Conservation (phyloP, 2,797 vertebrate species). For the Dryobates pubescens region DNA sequence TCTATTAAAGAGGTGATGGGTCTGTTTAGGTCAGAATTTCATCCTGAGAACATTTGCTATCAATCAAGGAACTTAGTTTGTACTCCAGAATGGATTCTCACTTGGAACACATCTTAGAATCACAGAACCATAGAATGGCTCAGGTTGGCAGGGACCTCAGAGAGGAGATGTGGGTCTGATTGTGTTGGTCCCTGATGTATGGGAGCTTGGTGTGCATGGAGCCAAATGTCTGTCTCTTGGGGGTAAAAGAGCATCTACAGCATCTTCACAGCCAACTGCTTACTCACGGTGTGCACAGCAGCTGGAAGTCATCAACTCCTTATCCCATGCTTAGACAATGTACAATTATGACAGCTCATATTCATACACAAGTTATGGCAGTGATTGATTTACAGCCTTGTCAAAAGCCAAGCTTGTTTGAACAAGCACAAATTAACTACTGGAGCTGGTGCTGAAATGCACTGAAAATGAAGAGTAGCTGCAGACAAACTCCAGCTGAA, state of each 20-base stretch:
- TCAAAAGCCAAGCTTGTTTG: background rate
- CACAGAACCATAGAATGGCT: too few species aligned
- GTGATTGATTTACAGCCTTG: background rate
- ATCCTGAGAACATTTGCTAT: background rate
- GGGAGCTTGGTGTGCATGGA: too few species aligned
- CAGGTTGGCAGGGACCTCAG: too few species aligned
- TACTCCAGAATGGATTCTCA: background rate
- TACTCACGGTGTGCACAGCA: background rate
- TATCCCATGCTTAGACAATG: background rate
- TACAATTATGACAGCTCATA: background rate
- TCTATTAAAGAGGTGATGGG: background rate
- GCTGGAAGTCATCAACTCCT: background rate
- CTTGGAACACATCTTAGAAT: background rate
- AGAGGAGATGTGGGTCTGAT: too few species aligned
- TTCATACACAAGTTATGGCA: background rate
- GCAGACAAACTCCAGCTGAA: background rate
- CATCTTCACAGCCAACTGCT: too few species aligned
- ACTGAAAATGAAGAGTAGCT: background rate
- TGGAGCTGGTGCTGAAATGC: background rate
- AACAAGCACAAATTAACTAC: background rate
- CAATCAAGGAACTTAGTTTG: background rate
- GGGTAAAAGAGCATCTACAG: too few species aligned
- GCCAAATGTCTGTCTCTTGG: background rate
- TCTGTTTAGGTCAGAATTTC: background rate
- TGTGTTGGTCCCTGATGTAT: too few species aligned